Evolutionary conservation across 2,888 invertebrate species (phyloP).

Genomic region (Stratiomys singularior): DNA sequence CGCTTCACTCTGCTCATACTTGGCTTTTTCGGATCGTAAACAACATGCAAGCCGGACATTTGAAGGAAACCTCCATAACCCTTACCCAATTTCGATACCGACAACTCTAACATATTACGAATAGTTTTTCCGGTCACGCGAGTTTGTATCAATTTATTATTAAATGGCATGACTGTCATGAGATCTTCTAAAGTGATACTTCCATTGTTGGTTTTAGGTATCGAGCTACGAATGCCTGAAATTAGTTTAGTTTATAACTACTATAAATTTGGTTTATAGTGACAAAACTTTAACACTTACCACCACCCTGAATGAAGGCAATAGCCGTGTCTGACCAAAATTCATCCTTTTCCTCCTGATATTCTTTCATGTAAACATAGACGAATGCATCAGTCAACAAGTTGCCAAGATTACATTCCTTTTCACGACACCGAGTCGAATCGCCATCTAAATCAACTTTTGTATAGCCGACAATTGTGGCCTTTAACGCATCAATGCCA

Average conservation of each 20-base stretch:
- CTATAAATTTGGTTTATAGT: background rate
- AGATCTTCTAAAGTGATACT: conserved; percentile 79
- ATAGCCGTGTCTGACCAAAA: conserved; percentile 85
- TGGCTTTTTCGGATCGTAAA: conserved; percentile 73
- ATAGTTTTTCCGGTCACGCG: conserved; percentile 74
- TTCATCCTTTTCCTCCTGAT: conserved; percentile 57
- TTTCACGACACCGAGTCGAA: conserved; percentile 70
- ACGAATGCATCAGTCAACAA: conserved; percentile 81
- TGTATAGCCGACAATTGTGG: conserved; percentile 73
- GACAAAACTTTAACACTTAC: conserved; percentile 56
- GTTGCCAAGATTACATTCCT: conserved; percentile 89
- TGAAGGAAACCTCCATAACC: conserved; percentile 82
- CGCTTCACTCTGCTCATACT: conserved; percentile 73
- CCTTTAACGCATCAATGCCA: conserved; percentile 68
- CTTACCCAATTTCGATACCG: conserved; percentile 68
- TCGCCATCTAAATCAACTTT: conserved; percentile 77
- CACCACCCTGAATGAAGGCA: conserved; percentile 80
- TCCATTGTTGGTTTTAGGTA: conserved; percentile 68
- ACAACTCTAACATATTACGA: conserved; percentile 74
- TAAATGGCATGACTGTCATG: conserved; percentile 79
- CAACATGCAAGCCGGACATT: conserved; percentile 79
- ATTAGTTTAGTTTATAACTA: no score
- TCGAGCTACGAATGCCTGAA: conserved; percentile 73
- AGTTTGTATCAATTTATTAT: conserved; percentile 73
- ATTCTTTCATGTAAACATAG: conserved; percentile 59